Evolutionary conservation across 2,797 vertebrate species (phyloP).

Genomic region (Eleutherodactylus coqui): DNA sequence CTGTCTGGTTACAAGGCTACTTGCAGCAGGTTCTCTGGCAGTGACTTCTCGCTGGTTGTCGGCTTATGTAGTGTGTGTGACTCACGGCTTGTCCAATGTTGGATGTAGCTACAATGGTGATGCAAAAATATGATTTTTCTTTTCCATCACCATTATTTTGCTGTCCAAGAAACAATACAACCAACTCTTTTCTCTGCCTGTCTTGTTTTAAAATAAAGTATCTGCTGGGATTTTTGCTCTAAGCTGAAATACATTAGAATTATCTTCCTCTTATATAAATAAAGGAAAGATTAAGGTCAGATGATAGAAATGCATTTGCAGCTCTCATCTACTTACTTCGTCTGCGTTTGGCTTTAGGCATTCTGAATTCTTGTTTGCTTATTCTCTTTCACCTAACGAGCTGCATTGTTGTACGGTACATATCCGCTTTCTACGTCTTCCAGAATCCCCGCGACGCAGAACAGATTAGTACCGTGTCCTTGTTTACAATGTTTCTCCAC

Average conservation of each 20-base stretch:
- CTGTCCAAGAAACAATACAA: conserved; percentile 1
- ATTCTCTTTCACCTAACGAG: neutral
- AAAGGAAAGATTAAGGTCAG: conserved; percentile 57
- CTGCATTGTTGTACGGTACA: neutral
- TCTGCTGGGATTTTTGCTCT: conserved; percentile 20
- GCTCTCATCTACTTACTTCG: conserved; percentile 5
- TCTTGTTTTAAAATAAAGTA: conserved; percentile 35
- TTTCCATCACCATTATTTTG: neutral
- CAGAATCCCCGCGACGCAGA: neutral
- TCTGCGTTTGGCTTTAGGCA: conserved; percentile 35
- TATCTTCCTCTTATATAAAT: conserved; percentile 38
- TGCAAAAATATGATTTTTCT: neutral
- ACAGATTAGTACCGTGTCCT: neutral
- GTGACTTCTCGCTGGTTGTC: neutral
- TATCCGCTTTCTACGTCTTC: neutral
- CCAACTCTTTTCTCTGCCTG: neutral
- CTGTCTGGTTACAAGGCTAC: conserved; percentile 33
- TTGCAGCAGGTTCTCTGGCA: conserved; percentile 61
- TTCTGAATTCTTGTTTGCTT: conserved; percentile 8
- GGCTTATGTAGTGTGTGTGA: neutral
- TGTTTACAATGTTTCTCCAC: neutral
- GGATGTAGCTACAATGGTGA: neutral
- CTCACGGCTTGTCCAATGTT: neutral
- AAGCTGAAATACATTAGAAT: conserved; percentile 44
- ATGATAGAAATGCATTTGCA: conserved; percentile 47